Evolutionary conservation across 1,140 invertebrate species (phyloP), one percentile per base, ranked within the genome.

Genomic region (Drosophila orosa): DNA sequence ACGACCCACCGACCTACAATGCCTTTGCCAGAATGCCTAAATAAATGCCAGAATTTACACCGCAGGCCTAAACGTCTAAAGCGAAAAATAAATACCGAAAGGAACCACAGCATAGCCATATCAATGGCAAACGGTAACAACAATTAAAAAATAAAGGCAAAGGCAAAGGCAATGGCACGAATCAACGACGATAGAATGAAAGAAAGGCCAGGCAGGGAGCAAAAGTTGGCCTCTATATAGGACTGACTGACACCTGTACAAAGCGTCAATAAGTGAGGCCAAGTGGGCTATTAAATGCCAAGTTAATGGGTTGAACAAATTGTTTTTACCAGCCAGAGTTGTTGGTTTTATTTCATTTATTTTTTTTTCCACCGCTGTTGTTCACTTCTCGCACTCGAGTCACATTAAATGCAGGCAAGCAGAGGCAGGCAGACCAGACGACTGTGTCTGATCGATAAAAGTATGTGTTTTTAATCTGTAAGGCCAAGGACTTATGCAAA

Each of bases 211-310:
- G 17, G 24, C n/a, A 17, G n/a, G 7, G 19, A 22, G 27, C 37
- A 48, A n/a, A 40, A 33, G 42, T 52, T 57, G 45, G 65, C 24
- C 24, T 55, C 25, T 42, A n/a, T 42, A n/a, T 31, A 24, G 39
- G 65, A 58, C 67, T 71, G 65, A 58, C 67, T 71, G 65, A 71
- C 68, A 72, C 66, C 66, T 72, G 65, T 71, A 71, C 52, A 71
- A 48, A 58, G 67, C 66, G 50, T 58, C 68, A 37, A 71, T 72
- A 72, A 72, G 50, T 58, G 67, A 71, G 68, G 68, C 65, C 68
- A 72, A 72, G 68, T 72, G 66, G 68, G 33, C 68, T 47, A 71
- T 72, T 71, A 72, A 72, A 71, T 72, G 68, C 65, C 66, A 72
- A 72, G 42, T 72, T 71, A 71, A 72, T 72, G 54, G 52, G 40